Evolutionary conservation across 2,888 invertebrate genomes (phyloP).

Genomic region (Coelinius sp.): DNA sequence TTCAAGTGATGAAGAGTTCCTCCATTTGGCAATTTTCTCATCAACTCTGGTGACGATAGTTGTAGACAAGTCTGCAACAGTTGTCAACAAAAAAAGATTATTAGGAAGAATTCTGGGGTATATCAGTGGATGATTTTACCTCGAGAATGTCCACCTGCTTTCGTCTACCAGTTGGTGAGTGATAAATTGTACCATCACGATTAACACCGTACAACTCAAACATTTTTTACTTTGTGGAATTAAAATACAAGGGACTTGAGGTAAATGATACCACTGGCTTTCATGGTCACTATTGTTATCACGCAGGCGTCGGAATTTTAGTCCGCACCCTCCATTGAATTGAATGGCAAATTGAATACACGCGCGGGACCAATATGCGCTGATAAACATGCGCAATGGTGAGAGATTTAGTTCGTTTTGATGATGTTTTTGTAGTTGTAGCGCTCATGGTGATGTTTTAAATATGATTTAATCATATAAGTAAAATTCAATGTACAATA

Average conservation of each 20-base stretch:
- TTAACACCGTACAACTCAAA: conserved; percentile 64
- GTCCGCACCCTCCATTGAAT: not conserved
- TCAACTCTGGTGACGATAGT: conserved; percentile 67
- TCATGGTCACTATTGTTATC: not conserved
- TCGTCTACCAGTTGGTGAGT: conserved; percentile 62
- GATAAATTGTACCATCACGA: conserved; percentile 64
- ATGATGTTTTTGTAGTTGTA: no score
- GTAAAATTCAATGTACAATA: not conserved
- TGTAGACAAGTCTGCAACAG: conserved; percentile 66
- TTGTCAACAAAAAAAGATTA: not conserved
- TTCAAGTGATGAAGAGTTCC: conserved; percentile 62
- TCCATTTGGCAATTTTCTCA: conserved; percentile 67
- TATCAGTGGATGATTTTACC: conserved; percentile 48
- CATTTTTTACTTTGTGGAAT: conserved; percentile 49
- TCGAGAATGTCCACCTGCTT: conserved; percentile 67
- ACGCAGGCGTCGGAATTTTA: conserved; percentile 11
- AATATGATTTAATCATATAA: no score
- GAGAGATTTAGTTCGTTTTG: no score
- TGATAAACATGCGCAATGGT: not conserved
- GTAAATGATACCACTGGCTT: conserved; percentile 14
- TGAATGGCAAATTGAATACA: conserved; percentile 2
- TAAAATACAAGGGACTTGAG: conserved; percentile 29
- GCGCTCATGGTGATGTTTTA: no score
- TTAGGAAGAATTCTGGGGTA: not conserved
- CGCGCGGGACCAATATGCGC: not conserved